Conservation (phyloP, 1,140 invertebrate genomes). For the Zaprionus kolodkinae region DNA sequence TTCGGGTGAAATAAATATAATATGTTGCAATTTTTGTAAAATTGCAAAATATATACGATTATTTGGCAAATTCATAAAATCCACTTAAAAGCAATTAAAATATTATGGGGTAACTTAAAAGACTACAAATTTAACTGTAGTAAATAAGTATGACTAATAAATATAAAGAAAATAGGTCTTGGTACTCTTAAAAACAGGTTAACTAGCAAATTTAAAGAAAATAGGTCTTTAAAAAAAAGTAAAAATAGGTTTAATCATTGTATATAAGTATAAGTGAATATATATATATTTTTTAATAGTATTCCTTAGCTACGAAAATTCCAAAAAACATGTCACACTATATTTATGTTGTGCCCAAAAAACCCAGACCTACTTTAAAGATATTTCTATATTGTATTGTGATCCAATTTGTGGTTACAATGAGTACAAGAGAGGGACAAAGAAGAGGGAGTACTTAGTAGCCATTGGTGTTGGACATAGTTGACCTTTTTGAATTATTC, state of each 20-base stretch:
- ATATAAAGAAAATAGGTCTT: no score
- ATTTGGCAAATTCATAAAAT: background rate
- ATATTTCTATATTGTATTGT: background rate
- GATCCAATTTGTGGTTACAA: background rate
- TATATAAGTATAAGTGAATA: no score
- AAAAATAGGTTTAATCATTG: no score
- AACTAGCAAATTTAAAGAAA: background rate
- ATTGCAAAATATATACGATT: constrained; percentile 32
- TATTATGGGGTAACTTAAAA: background rate
- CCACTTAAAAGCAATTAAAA: background rate
- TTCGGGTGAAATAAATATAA: background rate
- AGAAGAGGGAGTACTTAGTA: background rate
- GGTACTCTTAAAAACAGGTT: no score
- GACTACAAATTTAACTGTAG: no score
- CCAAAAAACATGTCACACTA: background rate
- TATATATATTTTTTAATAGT: no score
- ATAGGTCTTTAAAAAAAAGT: background rate
- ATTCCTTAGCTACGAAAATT: background rate
- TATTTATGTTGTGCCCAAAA: constrained; percentile 2
- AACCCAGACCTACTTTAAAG: constrained; percentile 4
- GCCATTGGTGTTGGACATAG: background rate
- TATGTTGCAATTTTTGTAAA: background rate
- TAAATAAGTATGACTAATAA: no score
- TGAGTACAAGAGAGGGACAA: background rate
- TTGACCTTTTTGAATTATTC: constrained; percentile 81